Conservation (phyloP, 2,888 invertebrate genomes). For the Acanthococcus lagerstroemiae region DNA sequence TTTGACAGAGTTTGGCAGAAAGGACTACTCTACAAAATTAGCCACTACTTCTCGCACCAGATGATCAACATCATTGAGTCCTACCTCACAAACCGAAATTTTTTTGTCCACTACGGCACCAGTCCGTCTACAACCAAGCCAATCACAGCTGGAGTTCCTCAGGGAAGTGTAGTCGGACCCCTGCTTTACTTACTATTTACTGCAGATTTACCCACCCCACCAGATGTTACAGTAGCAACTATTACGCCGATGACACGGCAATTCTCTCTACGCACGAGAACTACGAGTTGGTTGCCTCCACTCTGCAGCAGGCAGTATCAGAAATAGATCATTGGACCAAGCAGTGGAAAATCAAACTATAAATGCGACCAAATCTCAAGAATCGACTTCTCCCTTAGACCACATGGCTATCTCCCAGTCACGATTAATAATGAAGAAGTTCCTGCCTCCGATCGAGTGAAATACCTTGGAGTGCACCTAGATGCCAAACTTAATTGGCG, state of each 20-base stretch:
- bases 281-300: background rate
- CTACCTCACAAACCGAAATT: background rate
- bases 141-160: conserved; percentile 9
- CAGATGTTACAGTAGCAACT: background rate
- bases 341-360: background rate
- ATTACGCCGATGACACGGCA: background rate
- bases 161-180: conserved; percentile 7
- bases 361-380: too few relatives aligned
- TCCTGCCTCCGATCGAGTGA: too few relatives aligned
- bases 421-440: too few relatives aligned
- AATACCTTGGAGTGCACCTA: too few relatives aligned
- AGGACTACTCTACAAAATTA: conserved; percentile 13
- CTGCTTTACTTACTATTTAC: background rate
- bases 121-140: background rate
- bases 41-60: background rate
- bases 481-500: too few relatives aligned
- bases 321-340: background rate
- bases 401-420: too few relatives aligned
- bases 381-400: too few relatives aligned
- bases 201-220: background rate
- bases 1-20: conserved; percentile 12
- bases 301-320: background rate
- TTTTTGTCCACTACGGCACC: too few relatives aligned
- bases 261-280: background rate
- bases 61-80: background rate